Base-by-base conservation (phyloP, 2,888 invertebrate species). In the Ganaspis brasiliensis region DNA sequence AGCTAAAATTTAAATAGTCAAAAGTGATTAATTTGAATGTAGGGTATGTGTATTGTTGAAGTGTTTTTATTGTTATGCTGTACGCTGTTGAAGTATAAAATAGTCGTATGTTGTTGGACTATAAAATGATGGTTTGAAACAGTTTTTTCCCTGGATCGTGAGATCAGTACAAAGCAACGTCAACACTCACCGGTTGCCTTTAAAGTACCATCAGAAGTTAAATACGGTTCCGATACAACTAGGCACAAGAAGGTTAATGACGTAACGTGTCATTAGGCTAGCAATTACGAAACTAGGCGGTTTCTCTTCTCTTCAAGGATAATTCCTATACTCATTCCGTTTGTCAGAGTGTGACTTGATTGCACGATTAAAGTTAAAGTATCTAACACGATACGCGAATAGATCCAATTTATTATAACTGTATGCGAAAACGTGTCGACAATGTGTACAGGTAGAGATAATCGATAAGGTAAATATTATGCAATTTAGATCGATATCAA, bases 211-310 rank as follows among this genome's bases (percentile, higher is more conserved):
- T 79, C 77, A 45, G 72, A 31, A 31, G 57, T 59, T 59, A 63
- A 74, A 74, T 74, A 56, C 59, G 74, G 61, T 74, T 73, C 76
- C 77, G 77, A 79, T 74, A 72, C 74, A 77, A 75, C 37, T 70
- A 21, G 57, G 70, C 61, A 49, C 56, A 59, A 59, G 75, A 75
- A 82, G 73, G 71, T 72, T 14, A 77, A 72, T 81, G 79, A 73
- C 59, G 80, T 77, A 81, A 82, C 76, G 74, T 79, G 72, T 79
- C 79, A 81, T 82, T 82, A 81, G 77, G 61, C 35, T 55, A 77
- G 73, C 78, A 79, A 80, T 81, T 75, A 81, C 76, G 12, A 73
- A 73, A 56, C 59, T 52, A 71, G 57, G 21, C 31, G 61, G 19
- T 74, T 70, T 70, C 74, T 37, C 67, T 70, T 71, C 21, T 26